Evolutionary conservation across 2,797 vertebrate genomes (phyloP).

Genomic region (Hafferia zeledoni): DNA sequence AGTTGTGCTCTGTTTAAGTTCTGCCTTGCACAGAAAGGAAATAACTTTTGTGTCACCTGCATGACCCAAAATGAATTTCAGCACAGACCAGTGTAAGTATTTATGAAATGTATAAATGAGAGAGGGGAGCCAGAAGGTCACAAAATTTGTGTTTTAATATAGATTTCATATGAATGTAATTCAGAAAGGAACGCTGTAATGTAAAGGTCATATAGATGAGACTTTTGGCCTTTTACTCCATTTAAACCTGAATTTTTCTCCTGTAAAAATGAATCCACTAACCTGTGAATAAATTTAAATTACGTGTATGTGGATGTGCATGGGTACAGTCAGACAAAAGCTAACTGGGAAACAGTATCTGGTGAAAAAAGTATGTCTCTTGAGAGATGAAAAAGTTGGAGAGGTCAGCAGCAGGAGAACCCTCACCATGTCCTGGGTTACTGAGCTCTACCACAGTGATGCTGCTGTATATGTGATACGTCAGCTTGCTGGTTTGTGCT

Average conservation of each 20-base stretch:
- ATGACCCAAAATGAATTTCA: background rate
- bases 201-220: background rate
- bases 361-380: background rate
- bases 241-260: background rate
- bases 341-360: background rate
- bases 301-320: background rate
- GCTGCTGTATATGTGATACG: rapidly evolving
- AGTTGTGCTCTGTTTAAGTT: background rate
- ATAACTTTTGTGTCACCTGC: background rate
- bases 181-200: background rate
- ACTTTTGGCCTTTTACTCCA: constrained; percentile 3
- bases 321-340: background rate
- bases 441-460: background rate
- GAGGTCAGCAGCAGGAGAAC: background rate
- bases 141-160: constrained; percentile 26
- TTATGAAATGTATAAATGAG: constrained; percentile 4
- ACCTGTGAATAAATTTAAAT: background rate
- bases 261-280: background rate
- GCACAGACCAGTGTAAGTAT: background rate
- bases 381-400: background rate
- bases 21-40: background rate
- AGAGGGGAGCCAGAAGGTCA: background rate
- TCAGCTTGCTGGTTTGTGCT: background rate
- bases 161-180: background rate
- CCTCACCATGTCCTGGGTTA: background rate